A percentile compares a stretch with the other conserved stretches of the same genome.
Evolutionary conservation across 1,140 invertebrate genomes (phyloP).

Genomic region (Trichonephila clavipes): DNA sequence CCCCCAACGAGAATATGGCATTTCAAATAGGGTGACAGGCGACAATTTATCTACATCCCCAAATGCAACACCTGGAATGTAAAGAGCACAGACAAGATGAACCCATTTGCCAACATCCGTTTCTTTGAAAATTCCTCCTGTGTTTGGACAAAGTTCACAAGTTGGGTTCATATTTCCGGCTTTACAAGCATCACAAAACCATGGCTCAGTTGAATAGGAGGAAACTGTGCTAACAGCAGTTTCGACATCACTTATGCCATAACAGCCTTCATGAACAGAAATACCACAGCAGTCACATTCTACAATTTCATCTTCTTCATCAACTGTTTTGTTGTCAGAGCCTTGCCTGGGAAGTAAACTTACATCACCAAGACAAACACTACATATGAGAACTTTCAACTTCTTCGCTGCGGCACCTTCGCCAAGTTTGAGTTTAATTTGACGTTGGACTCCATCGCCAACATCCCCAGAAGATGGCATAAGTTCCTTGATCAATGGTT

Average conservation of each 20-base stretch:
- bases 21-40: constrained; percentile 93
- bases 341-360: constrained; percentile 78
- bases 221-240: constrained; percentile 95
- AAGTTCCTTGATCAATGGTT: not conserved
- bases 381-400: constrained; percentile 88
- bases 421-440: constrained; percentile 51
- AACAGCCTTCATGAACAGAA: constrained; percentile 97
- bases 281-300: constrained; percentile 98
- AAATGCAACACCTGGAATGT: constrained; percentile 98
- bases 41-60: constrained; percentile 93
- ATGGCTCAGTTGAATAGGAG: constrained; percentile 95
- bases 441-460: constrained; percentile 32
- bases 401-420: constrained; percentile 69
- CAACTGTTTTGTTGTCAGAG: constrained; percentile 84
- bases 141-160: constrained; percentile 93
- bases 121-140: constrained; percentile 81
- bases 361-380: constrained; percentile 93
- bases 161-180: constrained; percentile 91
- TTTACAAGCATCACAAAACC: constrained; percentile 99
- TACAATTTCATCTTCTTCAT: constrained; percentile 96
- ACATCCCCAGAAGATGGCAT: not conserved
- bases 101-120: constrained; percentile 87
- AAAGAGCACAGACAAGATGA: constrained; percentile 97
- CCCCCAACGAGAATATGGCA: constrained; percentile 97
- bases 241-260: constrained; percentile 95